These are phyloP conservation scores for Oplegnathus fasciatus DNA, from an alignment of 2,113 vertebrate genomes.

Conservation along the genomic window DNA sequence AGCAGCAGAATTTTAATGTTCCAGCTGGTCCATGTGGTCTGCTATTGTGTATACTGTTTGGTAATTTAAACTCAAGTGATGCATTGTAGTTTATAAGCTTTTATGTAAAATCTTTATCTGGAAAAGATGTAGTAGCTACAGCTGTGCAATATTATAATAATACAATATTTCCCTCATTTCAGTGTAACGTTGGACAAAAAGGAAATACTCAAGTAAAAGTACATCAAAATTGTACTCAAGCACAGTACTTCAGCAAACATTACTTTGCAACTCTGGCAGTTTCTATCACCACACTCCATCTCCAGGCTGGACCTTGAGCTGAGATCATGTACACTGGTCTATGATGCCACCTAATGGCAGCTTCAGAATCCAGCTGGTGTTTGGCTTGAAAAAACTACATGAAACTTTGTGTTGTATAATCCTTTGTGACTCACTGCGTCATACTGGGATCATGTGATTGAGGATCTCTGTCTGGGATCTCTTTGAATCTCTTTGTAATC, in stretches of 20 bases:
- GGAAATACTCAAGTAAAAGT: neutral
- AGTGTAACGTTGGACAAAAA: neutral
- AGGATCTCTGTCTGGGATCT: neutral
- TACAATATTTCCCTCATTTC: neutral
- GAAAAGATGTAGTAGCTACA: neutral
- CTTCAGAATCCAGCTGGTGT: neutral
- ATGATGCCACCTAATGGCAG: constrained; percentile 47
- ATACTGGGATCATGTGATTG: constrained; percentile 21
- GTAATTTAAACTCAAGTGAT: neutral
- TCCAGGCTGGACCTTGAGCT: neutral
- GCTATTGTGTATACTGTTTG: neutral
- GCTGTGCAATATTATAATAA: no score
- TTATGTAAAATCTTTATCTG: neutral
- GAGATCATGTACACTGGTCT: neutral
- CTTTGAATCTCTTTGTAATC: neutral
- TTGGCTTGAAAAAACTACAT: neutral
- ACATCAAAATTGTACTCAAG: neutral
- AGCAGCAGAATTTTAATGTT: neutral
- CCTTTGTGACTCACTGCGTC: constrained; percentile 5
- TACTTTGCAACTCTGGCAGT: neutral
- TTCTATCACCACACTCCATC: neutral
- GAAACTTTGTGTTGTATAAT: neutral
- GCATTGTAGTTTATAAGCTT: neutral
- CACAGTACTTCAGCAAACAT: neutral
- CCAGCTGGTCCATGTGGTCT: no score